Base-by-base conservation (phyloP, 2,113 vertebrate species). In the Megaceryle torquata region DNA sequence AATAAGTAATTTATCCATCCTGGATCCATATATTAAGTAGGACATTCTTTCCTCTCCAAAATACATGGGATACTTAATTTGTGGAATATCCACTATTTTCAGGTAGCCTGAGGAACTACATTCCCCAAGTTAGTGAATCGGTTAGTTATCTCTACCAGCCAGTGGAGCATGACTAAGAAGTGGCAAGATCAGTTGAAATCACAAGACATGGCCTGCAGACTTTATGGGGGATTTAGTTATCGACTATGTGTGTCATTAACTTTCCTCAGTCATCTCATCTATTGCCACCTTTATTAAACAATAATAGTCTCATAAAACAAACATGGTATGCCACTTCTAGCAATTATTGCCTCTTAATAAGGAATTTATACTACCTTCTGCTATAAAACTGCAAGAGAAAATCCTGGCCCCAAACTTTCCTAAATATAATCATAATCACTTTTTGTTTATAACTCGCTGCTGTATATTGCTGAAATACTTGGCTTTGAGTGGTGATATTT, bases 291-390 rank as follows among this genome's bases (percentile, higher is more conserved):
- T 91, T 77, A 86, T 88, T 93, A 85, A 77, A 82, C 71, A 91
- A 89, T 85, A 74, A 83, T 43, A 82, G 46, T 74, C 76, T 77
- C 81, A 2, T 92, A 91, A 95, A 96, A 82, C 48, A 96, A 96
- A 86, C 33, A 82, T 76, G 91, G 78, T 87, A 48, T 89, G 57
- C 17, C 57, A 71, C 70, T 92, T 76, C 6, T 39, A 95, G 60
- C 19, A 44, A 83, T 72, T 91, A 71, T 31, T 69, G 69, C 35
- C 24, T 72, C 53, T 67, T 54, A 60, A 75, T 90, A 94, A 93
- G 72, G 44, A 76, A 50, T 89, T 86, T 88, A 79, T 95, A 60
- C 67, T 88, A 79, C 69, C 41, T 88, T 86, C 35, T 81, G 39
- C 39, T 84, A 72, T 77, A 91, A 96, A 96, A 95, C 18, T 61